phyloP scores from a whole-genome alignment of 2,113 vertebrate genomes.

The Climacteris rufus region DNA sequence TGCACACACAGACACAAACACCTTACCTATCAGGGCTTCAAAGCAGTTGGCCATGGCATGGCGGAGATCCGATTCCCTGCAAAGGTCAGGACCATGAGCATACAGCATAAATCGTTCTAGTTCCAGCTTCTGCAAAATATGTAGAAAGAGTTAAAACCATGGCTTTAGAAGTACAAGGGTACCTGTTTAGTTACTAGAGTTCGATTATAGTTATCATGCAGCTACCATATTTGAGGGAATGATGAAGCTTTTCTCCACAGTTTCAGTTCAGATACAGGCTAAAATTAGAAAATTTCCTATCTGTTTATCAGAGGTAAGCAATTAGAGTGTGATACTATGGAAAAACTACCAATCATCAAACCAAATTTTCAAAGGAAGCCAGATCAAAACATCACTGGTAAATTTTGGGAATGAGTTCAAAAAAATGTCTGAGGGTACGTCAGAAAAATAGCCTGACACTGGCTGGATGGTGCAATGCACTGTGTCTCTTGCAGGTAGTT shows the following conservation, averaged over 20 bases:
- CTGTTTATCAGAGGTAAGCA: background rate
- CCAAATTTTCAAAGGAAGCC: background rate
- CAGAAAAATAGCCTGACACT: background rate
- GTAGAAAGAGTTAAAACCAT: background rate
- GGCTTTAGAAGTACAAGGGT: background rate
- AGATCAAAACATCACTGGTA: background rate
- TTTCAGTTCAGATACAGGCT: background rate
- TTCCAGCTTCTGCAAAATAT: conserved; percentile 86
- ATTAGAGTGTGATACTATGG: background rate
- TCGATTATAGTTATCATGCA: background rate
- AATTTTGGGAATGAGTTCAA: background rate
- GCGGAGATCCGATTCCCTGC: conserved; percentile 94
- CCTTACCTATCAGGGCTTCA: conserved; percentile 94
- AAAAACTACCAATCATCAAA: background rate
- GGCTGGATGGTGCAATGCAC: background rate
- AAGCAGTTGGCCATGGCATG: conserved; percentile 99
- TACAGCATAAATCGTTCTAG: conserved; percentile 98
- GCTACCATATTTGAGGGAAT: background rate
- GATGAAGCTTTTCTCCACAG: background rate
- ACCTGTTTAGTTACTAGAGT: background rate
- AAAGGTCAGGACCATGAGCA: conserved; percentile 96
- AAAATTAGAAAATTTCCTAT: background rate
- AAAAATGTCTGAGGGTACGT: background rate
- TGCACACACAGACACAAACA: background rate
- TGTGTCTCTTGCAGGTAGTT: background rate